Conservation (phyloP, 2,888 invertebrate genomes). For the Eupithecia exiguata region DNA sequence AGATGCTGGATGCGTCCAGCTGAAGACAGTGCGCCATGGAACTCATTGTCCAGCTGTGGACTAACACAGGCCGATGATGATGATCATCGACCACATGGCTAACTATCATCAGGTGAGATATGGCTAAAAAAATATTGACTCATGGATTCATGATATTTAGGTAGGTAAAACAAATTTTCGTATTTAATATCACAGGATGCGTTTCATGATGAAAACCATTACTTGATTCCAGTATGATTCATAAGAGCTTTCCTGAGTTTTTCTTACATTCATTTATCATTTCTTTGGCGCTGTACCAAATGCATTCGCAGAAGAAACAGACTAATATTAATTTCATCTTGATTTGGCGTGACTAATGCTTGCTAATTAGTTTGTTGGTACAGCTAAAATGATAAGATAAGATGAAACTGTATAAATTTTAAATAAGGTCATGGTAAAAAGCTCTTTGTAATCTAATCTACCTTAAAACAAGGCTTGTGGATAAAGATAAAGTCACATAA, state of each 20-base stretch:
- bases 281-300: slow-evolving; percentile 53
- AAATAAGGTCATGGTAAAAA: not conserved
- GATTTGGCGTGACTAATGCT: slow-evolving; percentile 12
- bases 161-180: not conserved
- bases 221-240: not conserved
- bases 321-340: slow-evolving; percentile 1
- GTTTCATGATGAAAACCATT: not conserved
- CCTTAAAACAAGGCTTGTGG: too few species aligned
- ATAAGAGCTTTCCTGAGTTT: slow-evolving; percentile 19
- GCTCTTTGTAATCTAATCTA: not conserved
- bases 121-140: not conserved
- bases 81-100: not conserved
- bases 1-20: too few species aligned
- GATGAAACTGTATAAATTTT: not conserved
- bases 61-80: too few species aligned
- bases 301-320: slow-evolving; percentile 50
- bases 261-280: slow-evolving; percentile 25
- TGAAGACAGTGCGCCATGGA: too few species aligned
- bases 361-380: slow-evolving; percentile 7
- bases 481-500: too few species aligned
- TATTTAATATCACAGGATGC: not conserved
- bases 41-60: too few species aligned
- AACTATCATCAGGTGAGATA: not conserved
- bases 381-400: not conserved
- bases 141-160: not conserved